phyloP scores from a whole-genome alignment of 2,113 vertebrate species.

The Willisornis vidua region DNA sequence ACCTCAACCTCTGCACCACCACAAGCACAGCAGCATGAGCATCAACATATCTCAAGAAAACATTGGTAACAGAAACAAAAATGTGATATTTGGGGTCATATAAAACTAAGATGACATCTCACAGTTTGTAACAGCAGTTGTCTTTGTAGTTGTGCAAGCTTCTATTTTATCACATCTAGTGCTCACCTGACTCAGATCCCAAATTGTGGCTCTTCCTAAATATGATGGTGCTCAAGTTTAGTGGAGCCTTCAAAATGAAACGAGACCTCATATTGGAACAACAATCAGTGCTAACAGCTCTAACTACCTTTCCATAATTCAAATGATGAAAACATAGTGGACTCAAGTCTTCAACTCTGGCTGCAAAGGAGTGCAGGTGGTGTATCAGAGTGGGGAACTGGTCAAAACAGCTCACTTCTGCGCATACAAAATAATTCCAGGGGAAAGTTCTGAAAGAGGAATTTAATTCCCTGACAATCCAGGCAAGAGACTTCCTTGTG shows the following conservation, averaged over 20 bases:
- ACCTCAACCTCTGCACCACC: not conserved
- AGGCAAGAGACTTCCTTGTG: slow-evolving; percentile 37
- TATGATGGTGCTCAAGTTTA: rapidly evolving
- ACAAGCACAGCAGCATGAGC: not conserved
- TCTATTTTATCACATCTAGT: not conserved
- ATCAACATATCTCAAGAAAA: not conserved
- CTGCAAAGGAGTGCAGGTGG: not conserved
- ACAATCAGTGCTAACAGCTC: not conserved
- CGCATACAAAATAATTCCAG: not conserved
- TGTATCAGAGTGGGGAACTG: not conserved
- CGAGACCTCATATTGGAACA: not conserved
- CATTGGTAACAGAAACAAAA: not conserved
- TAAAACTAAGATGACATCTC: not conserved
- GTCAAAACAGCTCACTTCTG: not conserved
- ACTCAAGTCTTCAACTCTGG: not conserved
- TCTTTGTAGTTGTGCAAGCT: not conserved
- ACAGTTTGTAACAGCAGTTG: not conserved
- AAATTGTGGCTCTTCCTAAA: not conserved
- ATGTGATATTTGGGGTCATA: not conserved
- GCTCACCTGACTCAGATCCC: not conserved
- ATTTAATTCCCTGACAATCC: slow-evolving; percentile 13
- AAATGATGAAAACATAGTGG: not conserved
- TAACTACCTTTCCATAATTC: not conserved
- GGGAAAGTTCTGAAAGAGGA: not conserved
- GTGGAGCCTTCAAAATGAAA: not conserved